Conservation (phyloP, 2,113 vertebrate genomes). For the Sylvicapra grimmia region DNA sequence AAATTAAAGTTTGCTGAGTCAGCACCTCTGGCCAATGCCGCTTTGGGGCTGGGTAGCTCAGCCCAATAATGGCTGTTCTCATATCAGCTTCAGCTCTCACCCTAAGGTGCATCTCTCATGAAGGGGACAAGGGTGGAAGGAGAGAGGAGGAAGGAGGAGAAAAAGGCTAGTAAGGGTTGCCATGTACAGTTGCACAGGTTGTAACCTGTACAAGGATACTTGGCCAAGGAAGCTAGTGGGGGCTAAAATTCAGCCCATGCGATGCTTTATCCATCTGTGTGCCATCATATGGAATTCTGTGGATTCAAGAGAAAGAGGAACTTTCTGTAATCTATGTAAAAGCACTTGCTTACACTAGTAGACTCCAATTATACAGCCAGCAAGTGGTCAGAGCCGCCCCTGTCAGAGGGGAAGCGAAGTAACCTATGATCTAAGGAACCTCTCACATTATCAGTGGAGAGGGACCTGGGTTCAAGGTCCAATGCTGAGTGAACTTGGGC, state of each 20-base stretch:
- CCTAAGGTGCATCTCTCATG: neutral
- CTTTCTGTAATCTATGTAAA: neutral
- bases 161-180: neutral
- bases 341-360: neutral
- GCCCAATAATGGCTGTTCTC: neutral
- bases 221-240: neutral
- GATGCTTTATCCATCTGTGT: rapidly evolving
- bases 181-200: neutral
- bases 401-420: neutral
- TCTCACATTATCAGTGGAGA: rapidly evolving
- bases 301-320: neutral
- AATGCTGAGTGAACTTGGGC: neutral
- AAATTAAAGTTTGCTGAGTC: conserved; percentile 74
- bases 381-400: neutral
- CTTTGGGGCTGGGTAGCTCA: neutral
- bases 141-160: neutral
- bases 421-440: neutral
- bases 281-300: rapidly evolving
- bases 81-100: neutral
- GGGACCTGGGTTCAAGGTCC: neutral
- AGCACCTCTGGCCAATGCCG: conserved; percentile 31
- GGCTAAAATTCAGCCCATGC: neutral
- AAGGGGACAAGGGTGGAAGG: neutral
- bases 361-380: neutral
- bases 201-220: neutral